Evolutionary conservation across 1,140 invertebrate genomes (phyloP).

Genomic region (Drepana arcuata): DNA sequence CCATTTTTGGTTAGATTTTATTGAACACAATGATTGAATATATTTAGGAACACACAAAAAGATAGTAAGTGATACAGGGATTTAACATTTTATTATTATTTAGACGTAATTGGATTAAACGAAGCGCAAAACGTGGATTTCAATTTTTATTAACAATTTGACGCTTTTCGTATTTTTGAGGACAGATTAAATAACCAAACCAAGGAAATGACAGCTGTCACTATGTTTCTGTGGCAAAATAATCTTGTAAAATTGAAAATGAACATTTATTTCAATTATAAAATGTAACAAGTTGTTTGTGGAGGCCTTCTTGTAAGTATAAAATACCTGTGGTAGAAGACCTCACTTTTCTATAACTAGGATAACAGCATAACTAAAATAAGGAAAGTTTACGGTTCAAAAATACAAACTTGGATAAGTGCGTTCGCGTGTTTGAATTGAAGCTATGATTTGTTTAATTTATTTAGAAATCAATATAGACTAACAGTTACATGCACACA

Average conservation of each 20-base stretch:
- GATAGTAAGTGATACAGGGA: constrained; percentile 24
- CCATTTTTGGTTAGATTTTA: constrained; percentile 49
- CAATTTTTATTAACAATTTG: constrained; percentile 44
- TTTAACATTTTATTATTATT: constrained; percentile 43
- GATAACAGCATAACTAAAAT: too few species aligned
- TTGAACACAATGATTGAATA: constrained; percentile 17
- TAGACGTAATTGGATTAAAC: constrained; percentile 15
- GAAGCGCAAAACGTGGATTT: constrained; percentile 32
- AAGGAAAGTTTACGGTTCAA: too few species aligned
- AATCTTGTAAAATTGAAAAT: neutral
- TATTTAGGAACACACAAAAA: constrained; percentile 12
- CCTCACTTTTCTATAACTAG: too few species aligned
- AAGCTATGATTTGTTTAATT: too few species aligned
- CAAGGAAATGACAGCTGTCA: constrained; percentile 6
- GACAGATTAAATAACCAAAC: constrained; percentile 21
- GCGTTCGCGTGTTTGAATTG: too few species aligned
- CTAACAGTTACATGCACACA: too few species aligned
- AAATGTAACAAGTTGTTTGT: neutral
- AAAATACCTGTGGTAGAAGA: neutral
- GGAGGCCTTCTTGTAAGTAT: neutral
- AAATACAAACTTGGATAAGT: too few species aligned
- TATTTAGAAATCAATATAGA: too few species aligned
- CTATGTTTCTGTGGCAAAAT: neutral
- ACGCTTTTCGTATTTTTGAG: constrained; percentile 37
- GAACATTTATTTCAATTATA: neutral